Percentiles rank a stretch among this genome's conserved stretches.
These are phyloP conservation scores for Melanophora roralis DNA, from an alignment of 2,888 invertebrate species.

Conservation along the genomic window DNA sequence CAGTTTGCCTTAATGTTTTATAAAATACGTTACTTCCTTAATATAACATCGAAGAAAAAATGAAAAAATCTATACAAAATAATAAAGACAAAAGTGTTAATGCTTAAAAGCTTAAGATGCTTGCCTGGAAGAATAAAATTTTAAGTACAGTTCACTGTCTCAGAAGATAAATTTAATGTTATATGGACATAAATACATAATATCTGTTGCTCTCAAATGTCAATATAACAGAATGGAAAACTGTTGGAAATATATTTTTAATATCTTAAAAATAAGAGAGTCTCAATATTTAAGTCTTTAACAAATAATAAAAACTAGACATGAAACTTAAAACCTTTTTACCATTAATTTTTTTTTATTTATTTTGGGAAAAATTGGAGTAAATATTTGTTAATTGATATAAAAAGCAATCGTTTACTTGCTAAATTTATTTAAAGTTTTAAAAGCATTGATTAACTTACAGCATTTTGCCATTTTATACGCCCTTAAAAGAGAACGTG, in stretches of 20 bases:
- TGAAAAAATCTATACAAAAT: constrained; percentile 14
- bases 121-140: neutral
- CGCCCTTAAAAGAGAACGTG: constrained; percentile 49
- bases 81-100: constrained; percentile 35
- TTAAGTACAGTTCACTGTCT: neutral
- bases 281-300: too few species aligned
- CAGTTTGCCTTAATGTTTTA: too few species aligned
- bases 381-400: too few species aligned
- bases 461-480: constrained; percentile 15
- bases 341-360: neutral
- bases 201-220: too few species aligned
- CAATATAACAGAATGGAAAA: too few species aligned
- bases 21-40: constrained; percentile 34
- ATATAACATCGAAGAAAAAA: neutral
- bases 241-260: too few species aligned
- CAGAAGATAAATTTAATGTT: too few species aligned
- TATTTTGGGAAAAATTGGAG: neutral
- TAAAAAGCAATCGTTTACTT: too few species aligned
- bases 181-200: too few species aligned
- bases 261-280: too few species aligned
- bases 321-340: too few species aligned
- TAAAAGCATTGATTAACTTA: constrained; percentile 43
- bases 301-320: too few species aligned
- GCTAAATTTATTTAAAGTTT: neutral
- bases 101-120: constrained; percentile 1